Base-by-base conservation (phyloP, 2,888 invertebrate species). In the Drosophila neotestacea region DNA sequence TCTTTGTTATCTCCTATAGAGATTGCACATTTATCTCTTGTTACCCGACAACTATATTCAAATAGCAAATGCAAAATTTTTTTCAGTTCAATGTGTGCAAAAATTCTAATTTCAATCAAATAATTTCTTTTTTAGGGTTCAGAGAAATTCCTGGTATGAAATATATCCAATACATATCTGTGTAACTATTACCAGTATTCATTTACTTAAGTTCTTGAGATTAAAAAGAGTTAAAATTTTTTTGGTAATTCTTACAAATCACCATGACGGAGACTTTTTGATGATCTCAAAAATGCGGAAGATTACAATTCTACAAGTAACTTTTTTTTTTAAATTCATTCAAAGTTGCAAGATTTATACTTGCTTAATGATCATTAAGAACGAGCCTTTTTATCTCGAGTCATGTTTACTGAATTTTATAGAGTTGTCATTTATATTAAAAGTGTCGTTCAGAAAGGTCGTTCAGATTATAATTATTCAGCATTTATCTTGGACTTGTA, bases 401-500 rank as follows among this genome's bases (percentile, higher is more conserved):
- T 22, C 6, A 39, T 54, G 27, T 13, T 16, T 30, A 30, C 34
- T 30, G 9, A 47, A 6, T 11, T 58, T 56, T 46, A 13, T 36
- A 13, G 11, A 11, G 36, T 27, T 56, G 4, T 34, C 34, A 60
- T 60, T 50, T 60, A 10, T 22, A 9, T n/a, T n/a, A n/a, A n/a
- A n/a, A n/a, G n/a, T n/a, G n/a, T n/a, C n/a, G n/a, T n/a, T n/a
- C n/a, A n/a, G 11, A n/a, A 61, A 61, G 52, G 36, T 44, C 28
- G 44, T 4, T 61, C 5, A 3, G 10, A 59, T 48, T 16, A 48
- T 39, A 39, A 16, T 22, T 48, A 48, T 11, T 22, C 11, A 28
- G 16, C 6, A 9, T 11, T 39, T 22, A 59, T 39, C 48, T 48
- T 58, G 13, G 16, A 10, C 7, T 67, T 61, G 22, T 32, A 63